Evolutionary conservation across 2,888 invertebrate species (phyloP), one percentile per base, ranked within the genome.

Genomic region (Cepaea hortensis): DNA sequence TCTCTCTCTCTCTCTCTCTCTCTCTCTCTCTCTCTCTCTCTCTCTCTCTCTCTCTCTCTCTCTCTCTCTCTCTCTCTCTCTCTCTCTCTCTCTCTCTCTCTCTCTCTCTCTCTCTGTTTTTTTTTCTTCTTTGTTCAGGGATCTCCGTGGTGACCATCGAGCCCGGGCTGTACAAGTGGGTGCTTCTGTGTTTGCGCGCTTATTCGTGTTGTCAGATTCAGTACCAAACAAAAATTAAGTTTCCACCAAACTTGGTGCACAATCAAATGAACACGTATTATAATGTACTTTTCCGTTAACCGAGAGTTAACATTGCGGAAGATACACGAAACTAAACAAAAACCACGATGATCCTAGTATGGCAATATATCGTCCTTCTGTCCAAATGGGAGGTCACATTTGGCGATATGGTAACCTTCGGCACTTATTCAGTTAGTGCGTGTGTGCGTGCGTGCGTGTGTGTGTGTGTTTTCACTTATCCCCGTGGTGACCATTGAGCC

Each of bases 161-260:
- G 85, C 93, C 93, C 9, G 91, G 91, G 6, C 87, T 93, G 9
- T 93, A 93, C 90, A 93, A 91, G 93, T 93, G 88, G 85, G 91
- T 88, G 7, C 6, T n/a, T 62, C 15, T 35, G 11, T 35, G n/a
- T 46, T 23, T 79, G 4, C 55, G 20, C 55, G n/a, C 15, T 55
- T 48, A 18, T 50, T 15, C 55, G 50, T 77, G 50, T 50, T 55
- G 35, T 35, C 35, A 35, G 35, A 35, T 35, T 35, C 35, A 35
- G 35, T 35, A 35, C 35, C 35, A 35, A 35, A 35, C 35, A 35
- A 35, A 35, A 35, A 35, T 35, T 35, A 35, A 35, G 35, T 35
- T 35, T 35, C 0, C 35, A 35, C 35, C 35, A 35, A 35, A 35
- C 35, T 1, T 35, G 35, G 1, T 35, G 35, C 35, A 35, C 35